Conservation (phyloP, 2,888 invertebrate genomes). For the Cyaniris semiargus region DNA sequence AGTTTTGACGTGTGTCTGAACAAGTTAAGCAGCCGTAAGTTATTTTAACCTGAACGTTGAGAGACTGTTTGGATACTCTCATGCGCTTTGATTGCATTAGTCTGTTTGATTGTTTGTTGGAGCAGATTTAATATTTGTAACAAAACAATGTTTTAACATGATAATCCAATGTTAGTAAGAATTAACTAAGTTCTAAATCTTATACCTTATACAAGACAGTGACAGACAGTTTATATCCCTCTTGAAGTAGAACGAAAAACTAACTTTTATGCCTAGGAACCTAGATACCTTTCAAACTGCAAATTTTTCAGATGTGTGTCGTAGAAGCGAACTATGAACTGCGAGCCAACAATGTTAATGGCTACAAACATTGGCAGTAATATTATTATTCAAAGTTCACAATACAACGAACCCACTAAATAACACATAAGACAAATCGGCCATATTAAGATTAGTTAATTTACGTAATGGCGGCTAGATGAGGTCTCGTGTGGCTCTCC, state of each 20-base stretch:
- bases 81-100: conserved; percentile 11
- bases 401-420: neutral
- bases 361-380: neutral
- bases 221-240: too few species aligned
- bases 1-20: conserved; percentile 28
- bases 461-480: conserved; percentile 16
- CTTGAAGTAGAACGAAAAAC: too few species aligned
- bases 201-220: too few species aligned
- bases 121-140: neutral
- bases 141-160: neutral
- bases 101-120: neutral
- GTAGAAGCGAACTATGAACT: too few species aligned
- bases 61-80: conserved; percentile 16
- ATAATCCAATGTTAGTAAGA: too few species aligned
- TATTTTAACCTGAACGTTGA: conserved; percentile 20
- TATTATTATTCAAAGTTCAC: neutral
- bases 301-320: too few species aligned
- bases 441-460: conserved; percentile 6
- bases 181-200: too few species aligned
- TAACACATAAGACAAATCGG: neutral
- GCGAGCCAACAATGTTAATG: too few species aligned
- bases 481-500: neutral
- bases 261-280: too few species aligned
- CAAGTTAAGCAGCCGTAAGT: conserved; percentile 13
- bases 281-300: too few species aligned